phyloP scores from a whole-genome alignment of 2,888 invertebrate genomes.

The Apeira syringaria region DNA sequence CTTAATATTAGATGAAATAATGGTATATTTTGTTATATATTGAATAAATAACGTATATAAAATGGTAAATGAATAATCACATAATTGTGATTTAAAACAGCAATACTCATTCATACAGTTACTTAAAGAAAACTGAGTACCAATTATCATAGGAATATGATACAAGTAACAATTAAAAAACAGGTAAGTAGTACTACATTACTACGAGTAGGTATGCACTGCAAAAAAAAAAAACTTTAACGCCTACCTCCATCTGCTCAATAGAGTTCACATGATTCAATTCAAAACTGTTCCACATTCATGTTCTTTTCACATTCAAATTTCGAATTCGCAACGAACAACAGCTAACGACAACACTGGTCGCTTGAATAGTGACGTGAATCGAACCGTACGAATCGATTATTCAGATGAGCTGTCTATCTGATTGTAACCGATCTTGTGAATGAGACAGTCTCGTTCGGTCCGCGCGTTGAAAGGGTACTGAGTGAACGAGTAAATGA shows the following conservation, averaged over 20 bases:
- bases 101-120: too few species aligned
- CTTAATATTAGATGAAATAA: too few species aligned
- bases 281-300: conserved; percentile 36
- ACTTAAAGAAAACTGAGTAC: too few species aligned
- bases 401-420: conserved; percentile 65
- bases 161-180: too few species aligned
- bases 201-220: too few species aligned
- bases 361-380: conserved; percentile 59
- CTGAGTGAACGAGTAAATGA: conserved; percentile 16
- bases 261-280: conserved; percentile 17
- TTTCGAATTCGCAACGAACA: conserved; percentile 56
- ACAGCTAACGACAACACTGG: conserved; percentile 51
- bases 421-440: conserved; percentile 55
- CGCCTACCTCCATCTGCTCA: conserved; percentile 16
- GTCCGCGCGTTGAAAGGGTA: conserved; percentile 24
- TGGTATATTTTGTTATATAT: too few species aligned
- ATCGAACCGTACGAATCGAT: conserved; percentile 56
- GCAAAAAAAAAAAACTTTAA: conserved; percentile 23
- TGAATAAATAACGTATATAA: too few species aligned
- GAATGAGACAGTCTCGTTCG: conserved; percentile 42
- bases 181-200: too few species aligned
- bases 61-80: too few species aligned
- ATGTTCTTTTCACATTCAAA: conserved; percentile 61
- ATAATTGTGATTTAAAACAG: too few species aligned
- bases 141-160: too few species aligned